Percentiles rank a stretch among this genome's conserved stretches.
Conservation (phyloP, 1,140 invertebrate genomes). For the Eurosta solidaginis region DNA sequence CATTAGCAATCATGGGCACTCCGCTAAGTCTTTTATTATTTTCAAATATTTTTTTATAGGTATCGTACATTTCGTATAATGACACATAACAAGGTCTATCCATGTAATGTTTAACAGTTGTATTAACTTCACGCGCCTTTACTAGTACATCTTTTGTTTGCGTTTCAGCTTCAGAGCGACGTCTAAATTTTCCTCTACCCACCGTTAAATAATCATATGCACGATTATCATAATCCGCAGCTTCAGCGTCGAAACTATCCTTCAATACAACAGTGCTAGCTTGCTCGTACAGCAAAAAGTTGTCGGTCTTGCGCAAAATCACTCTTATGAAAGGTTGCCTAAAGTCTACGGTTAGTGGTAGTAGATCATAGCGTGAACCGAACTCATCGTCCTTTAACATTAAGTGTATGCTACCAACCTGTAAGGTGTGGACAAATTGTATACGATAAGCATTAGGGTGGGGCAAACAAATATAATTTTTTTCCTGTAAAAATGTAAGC, state of each 20-base stretch:
- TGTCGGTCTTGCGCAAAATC: slow-evolving; percentile 69
- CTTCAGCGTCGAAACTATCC: slow-evolving; percentile 63
- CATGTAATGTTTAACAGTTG: slow-evolving; percentile 61
- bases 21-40: too few species aligned
- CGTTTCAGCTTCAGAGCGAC: slow-evolving; percentile 67
- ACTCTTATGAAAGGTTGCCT: slow-evolving; percentile 61
- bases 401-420: background rate
- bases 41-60: slow-evolving; percentile 37
- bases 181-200: slow-evolving; percentile 68
- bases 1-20: too few species aligned
- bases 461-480: too few species aligned
- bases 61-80: slow-evolving; percentile 75
- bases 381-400: background rate
- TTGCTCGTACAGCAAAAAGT: slow-evolving; percentile 68
- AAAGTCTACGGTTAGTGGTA: background rate
- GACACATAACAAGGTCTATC: slow-evolving; percentile 69
- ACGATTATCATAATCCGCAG: slow-evolving; percentile 66
- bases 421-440: too few species aligned
- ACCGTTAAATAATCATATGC: slow-evolving; percentile 69
- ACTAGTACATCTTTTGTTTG: slow-evolving; percentile 67
- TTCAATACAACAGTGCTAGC: slow-evolving; percentile 66
- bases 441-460: too few species aligned
- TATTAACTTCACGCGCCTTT: slow-evolving; percentile 66
- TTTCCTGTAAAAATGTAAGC: too few species aligned
- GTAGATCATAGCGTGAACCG: background rate